Base-by-base conservation (phyloP, 2,797 vertebrate species). In the Tolypeutes matacus region DNA sequence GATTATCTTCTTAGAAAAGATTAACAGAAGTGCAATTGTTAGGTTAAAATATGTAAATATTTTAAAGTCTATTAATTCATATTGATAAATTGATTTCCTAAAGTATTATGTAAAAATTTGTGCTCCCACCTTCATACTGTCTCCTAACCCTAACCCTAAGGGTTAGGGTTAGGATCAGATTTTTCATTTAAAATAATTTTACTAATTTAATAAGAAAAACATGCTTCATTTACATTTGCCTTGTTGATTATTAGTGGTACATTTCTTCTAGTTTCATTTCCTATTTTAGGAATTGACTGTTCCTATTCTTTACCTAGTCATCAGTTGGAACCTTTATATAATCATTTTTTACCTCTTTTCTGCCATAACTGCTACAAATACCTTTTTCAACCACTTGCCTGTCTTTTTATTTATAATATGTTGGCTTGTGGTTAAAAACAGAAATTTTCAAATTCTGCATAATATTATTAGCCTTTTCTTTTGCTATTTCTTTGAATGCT, bases 171-270 rank as follows among this genome's bases (percentile, higher is more conserved):
- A 87, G 53, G 13, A 15, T 65, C 31, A 85, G 3, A 64, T 73
- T 93, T 89, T 89, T 67, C 80, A 42, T 92, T 95, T 78, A 72
- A 77, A 58, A 34, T 39, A 34, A 84, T 17, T 69, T 53, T 67
- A 58, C 15, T 86, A 75, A 23, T 80, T 85, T 95, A 67, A 21
- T 89, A 58, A 67, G 62, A 78, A 80, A 67, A 75, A 42, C 56
- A 7, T 53, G 14, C 29, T 29, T 70, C 10, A 65, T 73, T 85
- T 89, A 78, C n/a, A 58, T 34, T 73, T 80, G 31, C 25, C 11
- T 73, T 75, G 31, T 46, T 95, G 69, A 87, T 62, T 93, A 60
- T 60, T 42, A 81, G 13, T 93, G 36, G 5, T 34, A 34, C 13
- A 56, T 58, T 89, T 95, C 53, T 49, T 53, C 12, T 60, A 31